phyloP scores from a whole-genome alignment of 2,888 invertebrate genomes.

The Diarsia dahlii region DNA sequence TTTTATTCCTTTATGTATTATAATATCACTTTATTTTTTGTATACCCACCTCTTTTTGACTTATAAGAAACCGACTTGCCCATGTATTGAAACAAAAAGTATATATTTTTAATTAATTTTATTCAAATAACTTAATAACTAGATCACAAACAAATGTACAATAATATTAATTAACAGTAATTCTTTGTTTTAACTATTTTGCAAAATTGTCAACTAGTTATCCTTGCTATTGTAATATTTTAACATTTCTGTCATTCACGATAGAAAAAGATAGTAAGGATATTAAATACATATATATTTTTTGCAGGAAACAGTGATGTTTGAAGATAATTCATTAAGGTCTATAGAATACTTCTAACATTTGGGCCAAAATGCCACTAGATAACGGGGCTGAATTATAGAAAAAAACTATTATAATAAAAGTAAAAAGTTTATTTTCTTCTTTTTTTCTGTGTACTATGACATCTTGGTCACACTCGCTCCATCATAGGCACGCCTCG shows the following conservation, averaged over 20 bases:
- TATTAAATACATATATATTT: neutral
- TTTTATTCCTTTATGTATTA: no score
- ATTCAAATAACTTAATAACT: conserved; percentile 64
- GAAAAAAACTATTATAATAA: neutral
- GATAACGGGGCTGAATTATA: neutral
- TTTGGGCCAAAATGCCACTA: neutral
- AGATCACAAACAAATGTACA: conserved; percentile 66
- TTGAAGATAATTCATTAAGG: neutral
- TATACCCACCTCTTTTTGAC: no score
- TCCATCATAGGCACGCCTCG: no score
- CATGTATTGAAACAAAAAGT: conserved; percentile 32
- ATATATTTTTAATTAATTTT: conserved; percentile 46
- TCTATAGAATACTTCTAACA: neutral
- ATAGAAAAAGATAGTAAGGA: neutral
- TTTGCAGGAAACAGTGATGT: neutral
- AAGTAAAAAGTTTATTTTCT: neutral
- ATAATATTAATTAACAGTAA: conserved; percentile 55
- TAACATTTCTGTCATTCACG: conserved; percentile 1
- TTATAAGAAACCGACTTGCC: no score
- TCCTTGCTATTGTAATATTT: conserved; percentile 31
- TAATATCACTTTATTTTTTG: no score
- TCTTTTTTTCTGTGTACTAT: neutral
- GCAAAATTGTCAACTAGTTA: conserved; percentile 23
- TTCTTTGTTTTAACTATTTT: conserved; percentile 35
- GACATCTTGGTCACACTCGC: no score